Evolutionary conservation across 2,797 vertebrate genomes (phyloP).

Genomic region (Sebastes itinus): DNA sequence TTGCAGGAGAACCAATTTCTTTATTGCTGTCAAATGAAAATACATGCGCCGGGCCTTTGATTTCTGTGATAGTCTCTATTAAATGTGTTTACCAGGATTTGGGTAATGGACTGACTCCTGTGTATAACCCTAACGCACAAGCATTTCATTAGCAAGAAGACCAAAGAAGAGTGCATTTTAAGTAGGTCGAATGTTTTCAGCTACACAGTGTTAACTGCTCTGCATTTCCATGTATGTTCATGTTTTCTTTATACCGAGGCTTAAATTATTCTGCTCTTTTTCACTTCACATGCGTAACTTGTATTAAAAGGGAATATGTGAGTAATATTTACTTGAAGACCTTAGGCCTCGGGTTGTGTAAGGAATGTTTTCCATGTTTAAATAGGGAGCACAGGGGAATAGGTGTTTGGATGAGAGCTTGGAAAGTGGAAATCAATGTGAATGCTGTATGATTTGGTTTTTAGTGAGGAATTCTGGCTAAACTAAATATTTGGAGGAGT

Average conservation of each 20-base stretch:
- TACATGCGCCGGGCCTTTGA: background rate
- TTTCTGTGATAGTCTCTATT: background rate
- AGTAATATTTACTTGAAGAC: conserved; percentile 49
- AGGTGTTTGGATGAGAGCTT: conserved; percentile 28
- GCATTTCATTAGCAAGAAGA: background rate
- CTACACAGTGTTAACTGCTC: background rate
- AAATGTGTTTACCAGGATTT: conserved; percentile 2
- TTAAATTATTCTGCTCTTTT: conserved; percentile 23
- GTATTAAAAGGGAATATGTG: conserved; percentile 57
- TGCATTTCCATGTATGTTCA: conserved; percentile 1
- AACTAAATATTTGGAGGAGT: background rate
- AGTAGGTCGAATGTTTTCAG: background rate
- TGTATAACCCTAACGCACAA: background rate
- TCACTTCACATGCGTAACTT: conserved; percentile 16
- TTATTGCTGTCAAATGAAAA: background rate
- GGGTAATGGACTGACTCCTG: background rate
- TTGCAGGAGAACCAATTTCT: background rate
- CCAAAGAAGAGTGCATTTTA: background rate
- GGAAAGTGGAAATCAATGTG: conserved; percentile 38
- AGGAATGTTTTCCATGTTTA: conserved; percentile 48
- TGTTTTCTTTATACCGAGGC: conserved; percentile 3
- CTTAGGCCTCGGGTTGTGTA: conserved; percentile 5
- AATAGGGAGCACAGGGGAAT: conserved; percentile 37
- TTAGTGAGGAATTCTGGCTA: background rate
- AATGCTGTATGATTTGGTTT: conserved; percentile 22